Percentiles rank a stretch among this genome's conserved stretches.
Evolutionary conservation across 2,888 invertebrate species (phyloP).

Genomic region (Leptodirus hochenwartii): DNA sequence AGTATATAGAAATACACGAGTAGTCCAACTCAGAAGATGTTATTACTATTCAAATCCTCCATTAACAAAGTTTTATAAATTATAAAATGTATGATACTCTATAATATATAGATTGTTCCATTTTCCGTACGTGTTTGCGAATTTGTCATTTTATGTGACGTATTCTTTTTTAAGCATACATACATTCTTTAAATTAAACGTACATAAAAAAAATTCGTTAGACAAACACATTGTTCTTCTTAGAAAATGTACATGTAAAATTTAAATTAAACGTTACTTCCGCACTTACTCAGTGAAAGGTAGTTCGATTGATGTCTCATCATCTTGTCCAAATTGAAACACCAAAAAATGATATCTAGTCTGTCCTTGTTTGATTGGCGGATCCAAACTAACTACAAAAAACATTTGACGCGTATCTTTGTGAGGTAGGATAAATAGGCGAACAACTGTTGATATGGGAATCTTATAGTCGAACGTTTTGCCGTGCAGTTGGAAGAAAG

Average conservation of each 20-base stretch:
- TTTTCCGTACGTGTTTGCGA: too few species aligned
- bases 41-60: too few species aligned
- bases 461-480: constrained; percentile 99
- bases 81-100: too few species aligned
- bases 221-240: background rate
- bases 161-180: too few species aligned
- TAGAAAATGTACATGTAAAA: background rate
- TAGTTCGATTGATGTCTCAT: constrained; percentile 79
- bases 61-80: too few species aligned
- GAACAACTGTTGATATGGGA: constrained; percentile 88
- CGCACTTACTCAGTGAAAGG: constrained; percentile 82
- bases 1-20: background rate
- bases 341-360: constrained; percentile 95
- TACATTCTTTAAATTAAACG: constrained; percentile 7
- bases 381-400: constrained; percentile 94
- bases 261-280: constrained; percentile 3
- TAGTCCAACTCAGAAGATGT: constrained; percentile 1
- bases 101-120: too few species aligned
- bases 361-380: constrained; percentile 98
- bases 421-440: constrained; percentile 88
- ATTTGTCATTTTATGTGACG: too few species aligned
- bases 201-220: constrained; percentile 7
- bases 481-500: constrained; percentile 84
- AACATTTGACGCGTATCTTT: constrained; percentile 97
- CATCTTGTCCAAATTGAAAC: constrained; percentile 84